Conservation (phyloP, 2,113 vertebrate species). For the Lonchura striata region DNA sequence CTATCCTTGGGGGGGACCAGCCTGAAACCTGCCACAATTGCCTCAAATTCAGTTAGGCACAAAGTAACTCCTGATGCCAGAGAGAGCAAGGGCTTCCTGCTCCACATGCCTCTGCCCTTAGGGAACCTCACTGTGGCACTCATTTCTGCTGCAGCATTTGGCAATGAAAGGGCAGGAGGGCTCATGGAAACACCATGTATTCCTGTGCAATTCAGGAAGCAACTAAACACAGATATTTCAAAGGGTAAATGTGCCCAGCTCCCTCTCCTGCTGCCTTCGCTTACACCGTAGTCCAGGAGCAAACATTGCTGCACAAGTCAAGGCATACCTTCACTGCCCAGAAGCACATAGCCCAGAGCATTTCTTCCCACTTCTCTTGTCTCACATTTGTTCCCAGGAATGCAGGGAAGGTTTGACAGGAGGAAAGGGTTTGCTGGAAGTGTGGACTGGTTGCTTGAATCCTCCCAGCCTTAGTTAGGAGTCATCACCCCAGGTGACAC, state of each 20-base stretch:
- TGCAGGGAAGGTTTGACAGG: background rate
- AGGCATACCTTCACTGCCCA: background rate
- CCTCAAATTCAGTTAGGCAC: background rate
- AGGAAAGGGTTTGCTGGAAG: background rate
- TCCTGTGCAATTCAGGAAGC: background rate
- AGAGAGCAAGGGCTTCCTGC: background rate
- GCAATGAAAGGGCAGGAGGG: background rate
- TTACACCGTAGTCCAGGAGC: background rate
- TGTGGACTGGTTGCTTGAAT: background rate
- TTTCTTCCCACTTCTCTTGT: background rate
- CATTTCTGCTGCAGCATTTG: background rate
- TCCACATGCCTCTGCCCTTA: background rate
- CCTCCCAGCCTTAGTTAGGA: background rate
- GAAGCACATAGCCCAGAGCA: background rate
- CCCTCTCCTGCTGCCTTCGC: background rate
- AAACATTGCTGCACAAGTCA: background rate
- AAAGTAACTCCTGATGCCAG: background rate
- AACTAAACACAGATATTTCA: background rate
- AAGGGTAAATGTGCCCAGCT: background rate
- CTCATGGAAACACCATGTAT: fast-evolving
- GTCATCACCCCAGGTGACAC: background rate
- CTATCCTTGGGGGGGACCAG: background rate
- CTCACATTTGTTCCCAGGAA: background rate
- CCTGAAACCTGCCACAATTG: background rate
- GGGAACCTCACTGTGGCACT: background rate